Conservation (phyloP, 2,113 vertebrate genomes). For the Myotis lucifugus region DNA sequence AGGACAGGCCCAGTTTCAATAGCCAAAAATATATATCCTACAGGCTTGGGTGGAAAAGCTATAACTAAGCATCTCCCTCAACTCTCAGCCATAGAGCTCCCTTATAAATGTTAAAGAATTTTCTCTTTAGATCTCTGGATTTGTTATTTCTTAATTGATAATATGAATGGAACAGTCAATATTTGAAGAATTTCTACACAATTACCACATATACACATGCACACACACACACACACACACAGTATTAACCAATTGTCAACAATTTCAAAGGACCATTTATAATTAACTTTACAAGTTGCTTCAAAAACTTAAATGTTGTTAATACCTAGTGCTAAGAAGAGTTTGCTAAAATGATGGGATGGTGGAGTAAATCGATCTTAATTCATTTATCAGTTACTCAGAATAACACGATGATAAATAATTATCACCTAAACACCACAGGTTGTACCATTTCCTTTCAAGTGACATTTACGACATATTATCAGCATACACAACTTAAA, state of each 20-base stretch:
- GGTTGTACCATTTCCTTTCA: constrained; percentile 78
- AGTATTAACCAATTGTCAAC: constrained; percentile 20
- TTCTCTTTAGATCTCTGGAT: constrained; percentile 59
- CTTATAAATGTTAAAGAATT: constrained; percentile 64
- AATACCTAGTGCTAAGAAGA: constrained; percentile 23
- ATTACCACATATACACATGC: neutral
- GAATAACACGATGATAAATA: constrained; percentile 84
- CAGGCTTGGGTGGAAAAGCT: constrained; percentile 50
- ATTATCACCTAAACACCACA: constrained; percentile 80
- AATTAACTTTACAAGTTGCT: neutral
- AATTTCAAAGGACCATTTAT: constrained; percentile 7
- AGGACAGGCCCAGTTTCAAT: constrained; percentile 42
- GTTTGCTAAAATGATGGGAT: constrained; percentile 59
- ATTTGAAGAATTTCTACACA: constrained; percentile 48
- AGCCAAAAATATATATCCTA: constrained; percentile 70
- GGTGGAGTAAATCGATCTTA: constrained; percentile 69
- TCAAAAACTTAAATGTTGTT: constrained; percentile 10
- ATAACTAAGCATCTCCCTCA: constrained; percentile 43
- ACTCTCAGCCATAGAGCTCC: constrained; percentile 49
- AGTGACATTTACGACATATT: constrained; percentile 81
- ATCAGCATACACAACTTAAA: constrained; percentile 72
- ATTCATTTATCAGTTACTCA: constrained; percentile 83
- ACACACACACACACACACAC: neutral
- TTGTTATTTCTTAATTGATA: constrained; percentile 67
- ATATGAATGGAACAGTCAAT: constrained; percentile 38